A percentile compares a stretch with the other conserved stretches of the same genome.
These are phyloP conservation scores for Limnephilus lunatus DNA, from an alignment of 2,888 invertebrate species.

Conservation along the genomic window DNA sequence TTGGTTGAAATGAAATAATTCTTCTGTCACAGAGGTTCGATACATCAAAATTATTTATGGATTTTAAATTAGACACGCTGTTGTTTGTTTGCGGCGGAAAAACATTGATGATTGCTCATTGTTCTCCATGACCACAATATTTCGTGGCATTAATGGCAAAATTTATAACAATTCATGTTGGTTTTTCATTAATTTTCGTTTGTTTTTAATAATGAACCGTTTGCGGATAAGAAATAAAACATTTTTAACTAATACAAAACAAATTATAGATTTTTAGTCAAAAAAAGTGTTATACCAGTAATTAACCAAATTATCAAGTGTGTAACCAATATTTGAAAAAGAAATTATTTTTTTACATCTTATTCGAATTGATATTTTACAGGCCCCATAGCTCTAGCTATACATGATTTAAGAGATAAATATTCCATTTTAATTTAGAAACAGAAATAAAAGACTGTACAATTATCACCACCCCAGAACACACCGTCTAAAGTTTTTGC, in stretches of 20 bases:
- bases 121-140: constrained; percentile 56
- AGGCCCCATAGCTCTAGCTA: no score
- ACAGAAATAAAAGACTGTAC: no score
- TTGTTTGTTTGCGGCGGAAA: constrained; percentile 59
- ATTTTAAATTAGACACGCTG: constrained; percentile 63
- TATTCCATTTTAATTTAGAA: no score
- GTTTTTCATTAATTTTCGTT: background rate
- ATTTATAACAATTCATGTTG: constrained; percentile 23
- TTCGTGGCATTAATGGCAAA: constrained; percentile 51
- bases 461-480: no score
- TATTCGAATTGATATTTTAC: background rate
- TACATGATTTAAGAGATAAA: no score
- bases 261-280: background rate
- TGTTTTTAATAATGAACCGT: background rate
- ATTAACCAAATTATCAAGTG: background rate
- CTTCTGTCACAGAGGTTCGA: background rate
- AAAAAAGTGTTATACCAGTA: background rate
- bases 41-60: constrained; percentile 61
- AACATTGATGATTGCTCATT: constrained; percentile 64
- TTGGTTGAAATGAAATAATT: background rate
- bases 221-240: background rate
- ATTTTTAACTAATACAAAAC: no score
- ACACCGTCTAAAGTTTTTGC: no score
- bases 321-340: background rate
- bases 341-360: background rate